Evolutionary conservation across 2,888 invertebrate genomes (phyloP).

Genomic region (Parthenolecanium corni): DNA sequence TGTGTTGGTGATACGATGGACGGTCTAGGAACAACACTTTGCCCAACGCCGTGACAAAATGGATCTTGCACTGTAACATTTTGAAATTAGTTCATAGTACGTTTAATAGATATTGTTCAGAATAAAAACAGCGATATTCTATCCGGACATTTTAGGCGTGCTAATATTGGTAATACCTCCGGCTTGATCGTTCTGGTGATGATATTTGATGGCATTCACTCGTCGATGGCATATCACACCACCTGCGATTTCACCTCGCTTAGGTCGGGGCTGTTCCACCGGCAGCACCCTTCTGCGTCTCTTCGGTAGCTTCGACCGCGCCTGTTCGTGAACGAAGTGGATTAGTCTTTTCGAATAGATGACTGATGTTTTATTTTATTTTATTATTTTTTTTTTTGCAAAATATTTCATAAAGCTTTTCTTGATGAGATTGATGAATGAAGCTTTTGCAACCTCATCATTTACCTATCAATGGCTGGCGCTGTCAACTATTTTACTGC

Average conservation of each 20-base stretch:
- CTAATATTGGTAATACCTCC: slow-evolving; percentile 37
- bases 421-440: no score
- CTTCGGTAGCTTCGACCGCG: slow-evolving; percentile 96
- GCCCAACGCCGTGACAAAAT: neutral
- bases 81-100: no score
- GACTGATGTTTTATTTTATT: no score
- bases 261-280: slow-evolving; percentile 68
- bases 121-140: no score
- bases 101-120: no score
- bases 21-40: neutral
- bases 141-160: neutral
- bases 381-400: no score
- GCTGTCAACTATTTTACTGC: no score
- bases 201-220: slow-evolving; percentile 78
- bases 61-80: slow-evolving; percentile 11
- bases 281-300: slow-evolving; percentile 92
- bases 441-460: no score
- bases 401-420: no score
- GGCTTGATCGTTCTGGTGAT: slow-evolving; percentile 69
- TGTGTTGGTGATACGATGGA: slow-evolving; percentile 4
- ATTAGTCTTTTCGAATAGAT: no score
- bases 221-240: slow-evolving; percentile 47
- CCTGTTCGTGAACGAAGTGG: slow-evolving; percentile 42
- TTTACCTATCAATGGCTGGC: no score
- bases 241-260: slow-evolving; percentile 36